phyloP scores from a whole-genome alignment of 2,888 invertebrate species.

The Pseudeuparius sepicola region DNA sequence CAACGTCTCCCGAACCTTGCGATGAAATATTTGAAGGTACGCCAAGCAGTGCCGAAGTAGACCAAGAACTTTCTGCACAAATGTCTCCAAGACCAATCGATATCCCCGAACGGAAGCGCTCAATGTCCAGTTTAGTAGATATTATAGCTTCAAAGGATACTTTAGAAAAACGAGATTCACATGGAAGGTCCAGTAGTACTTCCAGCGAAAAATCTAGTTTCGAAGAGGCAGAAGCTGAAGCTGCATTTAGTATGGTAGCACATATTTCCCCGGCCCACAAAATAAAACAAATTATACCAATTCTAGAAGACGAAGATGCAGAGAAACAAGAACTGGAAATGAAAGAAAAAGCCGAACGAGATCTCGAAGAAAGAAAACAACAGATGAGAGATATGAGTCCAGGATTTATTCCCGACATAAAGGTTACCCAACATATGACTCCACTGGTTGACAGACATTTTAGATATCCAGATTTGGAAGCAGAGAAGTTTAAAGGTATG shows the following conservation, averaged over 20 bases:
- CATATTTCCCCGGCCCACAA: constrained; percentile 41
- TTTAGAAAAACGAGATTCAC: constrained; percentile 34
- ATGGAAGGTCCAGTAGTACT: constrained; percentile 35
- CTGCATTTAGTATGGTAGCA: constrained; percentile 42
- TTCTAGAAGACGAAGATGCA: constrained; percentile 42
- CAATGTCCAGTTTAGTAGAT: constrained; percentile 36
- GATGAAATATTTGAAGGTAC: constrained; percentile 38
- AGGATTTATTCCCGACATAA: constrained; percentile 52
- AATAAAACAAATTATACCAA: constrained; percentile 40
- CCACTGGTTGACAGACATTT: constrained; percentile 40
- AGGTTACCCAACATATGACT: constrained; percentile 50
- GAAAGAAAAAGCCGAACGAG: constrained; percentile 35
- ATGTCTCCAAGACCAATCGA: constrained; percentile 29
- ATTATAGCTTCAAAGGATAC: constrained; percentile 33
- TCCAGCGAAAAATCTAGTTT: constrained; percentile 40
- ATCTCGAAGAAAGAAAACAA: constrained; percentile 39
- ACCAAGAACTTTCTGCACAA: constrained; percentile 38
- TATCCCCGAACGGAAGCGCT: constrained; percentile 20
- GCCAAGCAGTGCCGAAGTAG: constrained; percentile 34
- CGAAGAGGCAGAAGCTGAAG: constrained; percentile 43
- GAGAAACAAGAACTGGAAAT: constrained; percentile 44
- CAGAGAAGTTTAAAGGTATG: constrained; percentile 39
- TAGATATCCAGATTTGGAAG: constrained; percentile 41
- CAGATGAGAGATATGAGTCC: constrained; percentile 48
- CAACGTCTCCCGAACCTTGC: constrained; percentile 43